Conservation (phyloP, 2,888 invertebrate species). For the Coecobrya sp. region DNA sequence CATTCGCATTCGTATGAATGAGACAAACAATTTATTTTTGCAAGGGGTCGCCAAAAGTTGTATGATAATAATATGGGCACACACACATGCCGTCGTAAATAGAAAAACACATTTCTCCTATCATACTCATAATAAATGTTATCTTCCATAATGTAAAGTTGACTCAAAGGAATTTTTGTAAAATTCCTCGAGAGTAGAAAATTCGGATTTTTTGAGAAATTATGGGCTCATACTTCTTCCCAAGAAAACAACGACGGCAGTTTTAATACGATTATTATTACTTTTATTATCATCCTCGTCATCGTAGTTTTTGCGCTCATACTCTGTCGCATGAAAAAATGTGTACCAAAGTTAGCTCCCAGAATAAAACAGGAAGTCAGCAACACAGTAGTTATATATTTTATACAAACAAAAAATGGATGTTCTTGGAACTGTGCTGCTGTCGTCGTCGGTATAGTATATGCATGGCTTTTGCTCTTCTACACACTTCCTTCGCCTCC, state of each 20-base stretch:
- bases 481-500: background rate
- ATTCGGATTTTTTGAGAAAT: slow-evolving; percentile 65
- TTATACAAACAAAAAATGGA: background rate
- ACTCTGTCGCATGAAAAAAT: background rate
- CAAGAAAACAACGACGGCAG: slow-evolving; percentile 71
- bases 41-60: background rate
- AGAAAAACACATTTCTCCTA: slow-evolving; percentile 24
- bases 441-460: slow-evolving; percentile 4
- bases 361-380: background rate
- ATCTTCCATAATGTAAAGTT: slow-evolving; percentile 43
- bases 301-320: background rate
- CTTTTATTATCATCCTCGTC: slow-evolving; percentile 30
- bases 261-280: slow-evolving; percentile 78
- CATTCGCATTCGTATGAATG: background rate
- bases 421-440: background rate
- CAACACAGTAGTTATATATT: background rate
- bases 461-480: slow-evolving; percentile 6
- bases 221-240: slow-evolving; percentile 72
- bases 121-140: slow-evolving; percentile 59
- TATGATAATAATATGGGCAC: background rate
- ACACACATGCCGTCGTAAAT: background rate
- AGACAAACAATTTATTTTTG: slow-evolving; percentile 27
- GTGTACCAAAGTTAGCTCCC: background rate
- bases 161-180: slow-evolving; percentile 66
- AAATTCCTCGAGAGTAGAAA: slow-evolving; percentile 67